These are phyloP conservation scores for Osmerus eperlanus DNA, from an alignment of 2,113 vertebrate genomes.

Conservation along the genomic window DNA sequence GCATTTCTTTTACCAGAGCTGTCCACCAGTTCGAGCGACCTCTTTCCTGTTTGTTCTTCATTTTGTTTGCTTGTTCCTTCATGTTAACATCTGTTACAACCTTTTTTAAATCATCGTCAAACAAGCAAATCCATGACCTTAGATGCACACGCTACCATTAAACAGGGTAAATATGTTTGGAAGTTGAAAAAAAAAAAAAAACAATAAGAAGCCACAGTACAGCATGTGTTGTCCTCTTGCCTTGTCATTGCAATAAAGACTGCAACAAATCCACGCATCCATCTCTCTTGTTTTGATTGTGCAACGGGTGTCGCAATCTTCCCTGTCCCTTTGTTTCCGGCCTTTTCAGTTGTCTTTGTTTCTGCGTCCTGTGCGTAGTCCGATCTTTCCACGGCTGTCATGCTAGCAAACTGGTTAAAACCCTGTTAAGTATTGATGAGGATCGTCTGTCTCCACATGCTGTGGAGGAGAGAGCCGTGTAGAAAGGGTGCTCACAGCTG, in stretches of 20 bases:
- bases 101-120: constrained; percentile 48
- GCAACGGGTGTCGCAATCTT: constrained; percentile 10
- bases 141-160: neutral
- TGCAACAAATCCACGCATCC: constrained; percentile 54
- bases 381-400: neutral
- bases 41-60: constrained; percentile 40
- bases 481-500: too few relatives aligned
- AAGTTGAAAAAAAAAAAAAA: constrained; percentile 20
- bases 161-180: neutral
- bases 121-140: constrained; percentile 18
- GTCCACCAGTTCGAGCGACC: constrained; percentile 22
- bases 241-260: constrained; percentile 63
- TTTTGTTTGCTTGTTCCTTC: constrained; percentile 41
- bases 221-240: constrained; percentile 35
- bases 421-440: too few relatives aligned
- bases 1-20: constrained; percentile 26
- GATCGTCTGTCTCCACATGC: too few relatives aligned
- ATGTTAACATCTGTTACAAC: constrained; percentile 46
- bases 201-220: constrained; percentile 26
- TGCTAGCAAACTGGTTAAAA: neutral
- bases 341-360: neutral
- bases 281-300: constrained; percentile 40
- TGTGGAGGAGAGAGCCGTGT: too few relatives aligned
- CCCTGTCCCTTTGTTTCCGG: neutral
- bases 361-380: neutral